Evolutionary conservation across 2,888 invertebrate species (phyloP).

Genomic region (Heliconius erato): DNA sequence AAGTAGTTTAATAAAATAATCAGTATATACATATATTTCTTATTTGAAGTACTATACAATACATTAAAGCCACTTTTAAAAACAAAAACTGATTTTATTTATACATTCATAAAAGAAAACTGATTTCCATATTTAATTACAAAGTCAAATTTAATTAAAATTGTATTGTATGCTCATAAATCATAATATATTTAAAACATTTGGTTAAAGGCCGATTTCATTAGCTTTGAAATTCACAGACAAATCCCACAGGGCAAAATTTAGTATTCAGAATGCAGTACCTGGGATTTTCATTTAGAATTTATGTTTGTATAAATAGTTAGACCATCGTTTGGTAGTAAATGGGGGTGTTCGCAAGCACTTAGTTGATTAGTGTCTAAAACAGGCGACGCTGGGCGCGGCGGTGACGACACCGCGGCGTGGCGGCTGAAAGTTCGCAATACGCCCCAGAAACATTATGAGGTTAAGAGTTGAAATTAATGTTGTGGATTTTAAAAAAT

Average conservation of each 20-base stretch:
- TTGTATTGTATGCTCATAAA: not conserved
- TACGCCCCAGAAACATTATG: constrained; percentile 18
- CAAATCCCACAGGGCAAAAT: constrained; percentile 9
- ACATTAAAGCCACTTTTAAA: not conserved
- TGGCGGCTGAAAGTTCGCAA: constrained; percentile 20
- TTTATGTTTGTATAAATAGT: constrained; percentile 29
- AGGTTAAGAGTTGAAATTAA: constrained; percentile 34
- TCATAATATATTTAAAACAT: constrained; percentile 12
- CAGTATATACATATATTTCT: not conserved
- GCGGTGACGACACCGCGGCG: constrained; percentile 44
- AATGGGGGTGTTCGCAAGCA: constrained; percentile 48
- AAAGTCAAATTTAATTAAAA: not conserved
- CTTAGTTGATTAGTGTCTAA: constrained; percentile 58
- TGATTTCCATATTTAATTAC: constrained; percentile 7
- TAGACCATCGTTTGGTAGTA: constrained; percentile 46
- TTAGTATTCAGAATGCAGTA: not conserved
- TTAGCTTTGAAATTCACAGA: constrained; percentile 13
- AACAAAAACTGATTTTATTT: not conserved
- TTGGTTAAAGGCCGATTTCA: constrained; percentile 2
- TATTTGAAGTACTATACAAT: not conserved
- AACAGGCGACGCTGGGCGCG: constrained; percentile 53
- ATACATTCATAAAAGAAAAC: not conserved
- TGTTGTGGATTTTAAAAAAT: constrained; percentile 6
- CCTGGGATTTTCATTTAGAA: constrained; percentile 22
- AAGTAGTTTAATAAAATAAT: too few relatives aligned